These are phyloP conservation scores for Sapayoa aenigma DNA, from an alignment of 2,113 vertebrate species.

Conservation along the genomic window DNA sequence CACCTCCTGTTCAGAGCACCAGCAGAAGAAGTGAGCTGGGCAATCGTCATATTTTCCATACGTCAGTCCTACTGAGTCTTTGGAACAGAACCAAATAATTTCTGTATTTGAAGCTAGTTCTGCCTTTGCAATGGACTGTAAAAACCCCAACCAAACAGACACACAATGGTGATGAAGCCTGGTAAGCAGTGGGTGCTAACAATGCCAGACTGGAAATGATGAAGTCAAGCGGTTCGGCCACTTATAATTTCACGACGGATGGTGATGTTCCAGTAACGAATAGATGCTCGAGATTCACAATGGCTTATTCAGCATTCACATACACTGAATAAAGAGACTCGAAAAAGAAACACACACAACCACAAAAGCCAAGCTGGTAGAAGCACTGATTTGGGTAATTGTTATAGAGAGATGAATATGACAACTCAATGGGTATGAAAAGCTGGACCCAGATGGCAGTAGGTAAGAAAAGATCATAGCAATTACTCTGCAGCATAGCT, in stretches of 20 bases:
- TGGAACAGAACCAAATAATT: constrained; percentile 38
- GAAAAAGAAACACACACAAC: constrained; percentile 74
- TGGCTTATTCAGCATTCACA: constrained; percentile 66
- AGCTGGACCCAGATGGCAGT: constrained; percentile 63
- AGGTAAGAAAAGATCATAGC: constrained; percentile 72
- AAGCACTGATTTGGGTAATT: constrained; percentile 57
- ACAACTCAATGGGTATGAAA: constrained; percentile 68
- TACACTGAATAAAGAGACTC: constrained; percentile 70
- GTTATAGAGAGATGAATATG: constrained; percentile 68
- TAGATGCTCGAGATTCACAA: constrained; percentile 59
- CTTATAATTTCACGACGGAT: constrained; percentile 52
- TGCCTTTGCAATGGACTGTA: constrained; percentile 49
- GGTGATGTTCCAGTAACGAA: constrained; percentile 54
- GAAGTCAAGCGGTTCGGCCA: constrained; percentile 57
- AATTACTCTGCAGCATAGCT: constrained; percentile 49
- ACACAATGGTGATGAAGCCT: constrained; percentile 73
- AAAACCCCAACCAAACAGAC: constrained; percentile 40
- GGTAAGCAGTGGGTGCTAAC: constrained; percentile 62
- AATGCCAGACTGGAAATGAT: constrained; percentile 67
- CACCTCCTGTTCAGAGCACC: constrained; percentile 26
- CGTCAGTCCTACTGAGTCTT: not conserved
- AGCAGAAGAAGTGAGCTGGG: constrained; percentile 53
- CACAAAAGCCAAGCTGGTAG: constrained; percentile 75
- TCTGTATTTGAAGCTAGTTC: constrained; percentile 24
- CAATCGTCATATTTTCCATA: not conserved